These are phyloP conservation scores for Latrodectus hesperus DNA, from an alignment of 2,888 invertebrate species.

Conservation along the genomic window DNA sequence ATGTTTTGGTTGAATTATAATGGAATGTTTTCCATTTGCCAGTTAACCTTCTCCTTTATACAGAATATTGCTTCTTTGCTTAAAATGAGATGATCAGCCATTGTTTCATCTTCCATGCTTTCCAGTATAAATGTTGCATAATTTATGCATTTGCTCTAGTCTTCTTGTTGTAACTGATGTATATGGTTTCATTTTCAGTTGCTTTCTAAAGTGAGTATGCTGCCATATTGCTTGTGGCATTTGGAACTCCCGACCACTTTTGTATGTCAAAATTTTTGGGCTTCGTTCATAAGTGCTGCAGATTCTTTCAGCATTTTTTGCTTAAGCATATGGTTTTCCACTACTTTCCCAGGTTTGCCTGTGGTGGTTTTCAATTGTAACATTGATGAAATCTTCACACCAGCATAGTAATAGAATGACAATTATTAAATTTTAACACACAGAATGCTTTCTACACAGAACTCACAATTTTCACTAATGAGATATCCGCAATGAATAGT, in stretches of 20 bases:
- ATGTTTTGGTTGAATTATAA: conserved; percentile 18
- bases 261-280: too few relatives aligned
- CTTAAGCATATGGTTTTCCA: too few relatives aligned
- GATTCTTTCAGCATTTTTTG: too few relatives aligned
- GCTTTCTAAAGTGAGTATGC: neutral
- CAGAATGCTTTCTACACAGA: neutral
- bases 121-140: neutral
- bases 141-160: conserved; percentile 1
- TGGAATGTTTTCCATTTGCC: conserved; percentile 1
- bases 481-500: neutral
- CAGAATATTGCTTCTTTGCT: conserved; percentile 4
- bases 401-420: neutral
- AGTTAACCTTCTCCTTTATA: conserved; percentile 10
- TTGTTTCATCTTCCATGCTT: conserved; percentile 18
- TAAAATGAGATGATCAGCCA: conserved; percentile 16
- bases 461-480: neutral
- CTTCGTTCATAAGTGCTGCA: too few relatives aligned
- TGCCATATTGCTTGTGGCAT: conserved; percentile 12
- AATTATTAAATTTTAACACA: neutral
- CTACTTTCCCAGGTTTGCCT: neutral
- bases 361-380: neutral
- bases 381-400: neutral
- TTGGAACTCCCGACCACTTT: neutral
- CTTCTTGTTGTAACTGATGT: conserved; percentile 6
- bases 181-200: conserved; percentile 12